Evolutionary conservation across 2,113 vertebrate genomes (phyloP).

Genomic region (Turdus rufiventris): DNA sequence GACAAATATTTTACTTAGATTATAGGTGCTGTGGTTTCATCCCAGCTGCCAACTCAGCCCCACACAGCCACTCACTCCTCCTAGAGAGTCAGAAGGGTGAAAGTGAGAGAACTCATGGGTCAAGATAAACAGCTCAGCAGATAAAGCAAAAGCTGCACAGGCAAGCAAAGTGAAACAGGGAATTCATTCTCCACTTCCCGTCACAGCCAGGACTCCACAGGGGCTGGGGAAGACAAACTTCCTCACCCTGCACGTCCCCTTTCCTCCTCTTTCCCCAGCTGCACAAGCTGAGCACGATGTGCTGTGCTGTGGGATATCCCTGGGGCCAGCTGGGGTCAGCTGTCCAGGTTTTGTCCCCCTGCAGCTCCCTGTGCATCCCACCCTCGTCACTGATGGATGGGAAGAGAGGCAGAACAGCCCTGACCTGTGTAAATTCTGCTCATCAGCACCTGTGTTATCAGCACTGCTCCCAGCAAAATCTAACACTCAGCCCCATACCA

Average conservation of each 20-base stretch:
- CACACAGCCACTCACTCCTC: not conserved
- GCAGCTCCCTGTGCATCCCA: not conserved
- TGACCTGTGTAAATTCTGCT: not conserved
- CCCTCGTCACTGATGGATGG: fast-evolving
- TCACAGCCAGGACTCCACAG: not conserved
- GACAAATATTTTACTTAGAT: not conserved
- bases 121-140: not conserved
- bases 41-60: not conserved
- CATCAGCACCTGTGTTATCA: not conserved
- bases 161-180: not conserved
- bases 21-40: not conserved
- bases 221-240: not conserved
- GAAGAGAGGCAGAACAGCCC: not conserved
- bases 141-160: not conserved
- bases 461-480: not conserved
- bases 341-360: not conserved
- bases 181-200: not conserved
- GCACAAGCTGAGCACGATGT: not conserved
- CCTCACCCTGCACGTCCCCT: too few relatives aligned
- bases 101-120: not conserved
- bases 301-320: not conserved
- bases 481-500: not conserved
- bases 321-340: not conserved
- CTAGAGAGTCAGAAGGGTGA: not conserved
- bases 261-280: not conserved